Conservation (phyloP, 2,113 vertebrate genomes). For the Meleagris gallopavo region DNA sequence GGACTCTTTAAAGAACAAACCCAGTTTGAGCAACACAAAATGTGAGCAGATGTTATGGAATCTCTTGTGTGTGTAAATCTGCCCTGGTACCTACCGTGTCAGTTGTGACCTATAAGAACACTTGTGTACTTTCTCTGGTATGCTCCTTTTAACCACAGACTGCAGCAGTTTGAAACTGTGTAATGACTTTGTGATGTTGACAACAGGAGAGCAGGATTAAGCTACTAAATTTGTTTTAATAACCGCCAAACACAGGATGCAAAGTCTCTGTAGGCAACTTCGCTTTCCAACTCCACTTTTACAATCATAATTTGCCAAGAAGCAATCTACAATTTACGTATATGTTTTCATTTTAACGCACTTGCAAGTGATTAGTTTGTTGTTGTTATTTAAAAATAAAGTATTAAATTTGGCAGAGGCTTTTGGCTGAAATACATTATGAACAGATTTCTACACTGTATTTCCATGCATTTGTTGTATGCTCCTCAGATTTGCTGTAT, state of each 20-base stretch:
- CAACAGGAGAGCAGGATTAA: neutral
- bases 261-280: neutral
- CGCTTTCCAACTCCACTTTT: neutral
- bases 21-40: neutral
- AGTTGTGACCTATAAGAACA: neutral
- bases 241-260: neutral
- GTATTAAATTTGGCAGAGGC: neutral
- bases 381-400: neutral
- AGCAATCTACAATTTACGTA: neutral
- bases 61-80: neutral
- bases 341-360: constrained; percentile 10
- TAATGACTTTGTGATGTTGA: neutral
- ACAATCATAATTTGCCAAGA: neutral
- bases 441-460: constrained; percentile 20
- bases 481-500: neutral
- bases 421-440: constrained; percentile 28
- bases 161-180: neutral
- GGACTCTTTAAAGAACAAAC: neutral
- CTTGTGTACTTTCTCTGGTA: constrained; percentile 18
- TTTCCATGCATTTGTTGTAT: neutral
- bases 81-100: neutral
- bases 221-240: neutral
- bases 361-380: neutral
- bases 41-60: neutral
- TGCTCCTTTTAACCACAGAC: neutral